Conservation (phyloP, 1,140 invertebrate species). For the Drosophila mauritiana region DNA sequence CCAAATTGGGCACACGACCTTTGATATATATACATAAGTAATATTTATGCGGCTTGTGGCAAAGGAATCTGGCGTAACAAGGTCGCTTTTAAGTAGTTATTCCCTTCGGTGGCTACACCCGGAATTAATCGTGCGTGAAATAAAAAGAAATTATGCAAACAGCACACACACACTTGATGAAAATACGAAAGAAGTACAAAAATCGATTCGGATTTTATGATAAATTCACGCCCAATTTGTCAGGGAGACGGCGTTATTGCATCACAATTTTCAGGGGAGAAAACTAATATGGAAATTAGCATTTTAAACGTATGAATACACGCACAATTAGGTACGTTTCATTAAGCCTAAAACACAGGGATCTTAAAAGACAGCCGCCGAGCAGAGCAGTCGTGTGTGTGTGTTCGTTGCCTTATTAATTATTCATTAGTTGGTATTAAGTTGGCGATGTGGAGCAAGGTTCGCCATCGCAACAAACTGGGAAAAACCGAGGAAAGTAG, state of each 20-base stretch:
- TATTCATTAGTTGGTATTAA: slow-evolving; percentile 82
- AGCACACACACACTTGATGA: not conserved
- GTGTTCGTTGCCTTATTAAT: slow-evolving; percentile 68
- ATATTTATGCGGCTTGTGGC: slow-evolving; percentile 65
- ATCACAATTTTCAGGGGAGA: slow-evolving; percentile 49
- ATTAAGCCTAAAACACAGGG: slow-evolving; percentile 67
- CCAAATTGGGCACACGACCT: slow-evolving; percentile 63
- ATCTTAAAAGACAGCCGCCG: slow-evolving; percentile 28
- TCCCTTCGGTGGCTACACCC: slow-evolving; percentile 30
- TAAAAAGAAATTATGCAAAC: slow-evolving; percentile 82
- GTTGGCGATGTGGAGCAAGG: slow-evolving; percentile 58
- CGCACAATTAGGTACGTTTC: slow-evolving; percentile 79
- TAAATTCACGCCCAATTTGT: slow-evolving; percentile 76
- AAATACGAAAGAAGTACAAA: slow-evolving; percentile 21
- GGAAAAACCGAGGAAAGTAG: slow-evolving; percentile 15
- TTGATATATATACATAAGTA: slow-evolving; percentile 60
- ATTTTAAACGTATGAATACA: slow-evolving; percentile 81
- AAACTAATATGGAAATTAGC: slow-evolving; percentile 82
- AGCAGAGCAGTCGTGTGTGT: slow-evolving; percentile 45
- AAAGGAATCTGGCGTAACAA: slow-evolving; percentile 17
- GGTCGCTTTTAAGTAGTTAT: slow-evolving; percentile 57
- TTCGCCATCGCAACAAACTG: not conserved
- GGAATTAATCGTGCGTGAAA: slow-evolving; percentile 77
- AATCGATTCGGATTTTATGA: slow-evolving; percentile 75
- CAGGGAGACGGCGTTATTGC: slow-evolving; percentile 30